A percentile compares a stretch with the other conserved stretches of the same genome.
These are phyloP conservation scores for Cantharis rufa DNA, from an alignment of 2,888 invertebrate genomes.

Conservation along the genomic window DNA sequence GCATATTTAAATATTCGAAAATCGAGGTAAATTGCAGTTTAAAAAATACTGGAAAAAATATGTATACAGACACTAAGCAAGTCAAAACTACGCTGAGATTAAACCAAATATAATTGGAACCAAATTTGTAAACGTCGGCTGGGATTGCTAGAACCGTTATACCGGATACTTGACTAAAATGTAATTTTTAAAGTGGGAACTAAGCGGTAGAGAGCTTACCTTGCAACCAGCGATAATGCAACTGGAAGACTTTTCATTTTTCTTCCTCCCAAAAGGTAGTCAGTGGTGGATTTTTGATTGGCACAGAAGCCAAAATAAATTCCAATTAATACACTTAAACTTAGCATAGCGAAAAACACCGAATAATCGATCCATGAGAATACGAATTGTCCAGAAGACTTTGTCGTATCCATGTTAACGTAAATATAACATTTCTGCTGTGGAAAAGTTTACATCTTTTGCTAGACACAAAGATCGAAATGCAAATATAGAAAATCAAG, in stretches of 20 bases:
- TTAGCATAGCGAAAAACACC: conserved; percentile 53
- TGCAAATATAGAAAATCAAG: too few relatives aligned
- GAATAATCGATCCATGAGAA: conserved; percentile 23
- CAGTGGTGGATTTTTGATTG: conserved; percentile 61
- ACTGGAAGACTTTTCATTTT: conserved; percentile 71
- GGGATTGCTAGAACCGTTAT: conserved; percentile 75
- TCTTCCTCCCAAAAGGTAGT: conserved; percentile 69
- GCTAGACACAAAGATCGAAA: neutral
- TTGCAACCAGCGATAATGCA: conserved; percentile 70
- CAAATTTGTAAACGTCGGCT: conserved; percentile 73
- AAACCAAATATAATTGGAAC: conserved; percentile 64
- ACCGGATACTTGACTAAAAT: conserved; percentile 72
- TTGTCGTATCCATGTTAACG: neutral
- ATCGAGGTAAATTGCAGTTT: conserved; percentile 67
- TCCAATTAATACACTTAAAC: conserved; percentile 58
- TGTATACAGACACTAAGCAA: conserved; percentile 35
- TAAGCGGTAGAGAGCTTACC: conserved; percentile 52
- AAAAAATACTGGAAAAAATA: conserved; percentile 53
- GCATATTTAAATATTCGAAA: conserved; percentile 65
- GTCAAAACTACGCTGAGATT: conserved; percentile 37
- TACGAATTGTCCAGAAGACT: neutral
- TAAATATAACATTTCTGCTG: too few relatives aligned
- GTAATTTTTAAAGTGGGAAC: neutral
- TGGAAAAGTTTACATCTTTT: neutral
- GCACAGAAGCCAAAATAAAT: conserved; percentile 59